Evolutionary conservation across 2,888 invertebrate genomes (phyloP).

Genomic region (Drosophila rubida): DNA sequence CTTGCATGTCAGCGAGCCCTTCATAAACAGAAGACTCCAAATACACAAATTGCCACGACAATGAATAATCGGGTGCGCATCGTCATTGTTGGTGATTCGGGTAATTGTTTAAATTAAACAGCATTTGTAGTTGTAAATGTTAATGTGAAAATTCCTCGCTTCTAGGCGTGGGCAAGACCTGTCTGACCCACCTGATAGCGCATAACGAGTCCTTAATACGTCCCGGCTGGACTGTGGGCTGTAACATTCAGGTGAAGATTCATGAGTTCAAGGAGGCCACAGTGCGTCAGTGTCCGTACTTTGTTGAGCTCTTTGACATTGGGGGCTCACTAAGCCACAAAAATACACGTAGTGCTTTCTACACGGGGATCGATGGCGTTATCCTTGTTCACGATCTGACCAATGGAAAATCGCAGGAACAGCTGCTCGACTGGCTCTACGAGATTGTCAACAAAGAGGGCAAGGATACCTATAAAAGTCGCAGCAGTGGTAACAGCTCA

Average conservation of each 20-base stretch:
- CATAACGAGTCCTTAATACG: constrained; percentile 93
- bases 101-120: constrained; percentile 84
- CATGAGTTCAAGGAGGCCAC: constrained; percentile 98
- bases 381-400: constrained; percentile 98
- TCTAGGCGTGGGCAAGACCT: constrained; percentile 97
- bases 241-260: constrained; percentile 97
- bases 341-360: constrained; percentile 97
- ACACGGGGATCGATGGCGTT: constrained; percentile 97
- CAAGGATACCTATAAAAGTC: constrained; percentile 82
- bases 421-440: constrained; percentile 96
- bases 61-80: constrained; percentile 88
- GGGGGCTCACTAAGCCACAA: constrained; percentile 97
- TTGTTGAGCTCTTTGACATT: constrained; percentile 98
- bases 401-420: constrained; percentile 97
- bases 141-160: background rate
- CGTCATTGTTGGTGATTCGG: constrained; percentile 96
- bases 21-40: background rate
- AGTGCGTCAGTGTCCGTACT: constrained; percentile 94
- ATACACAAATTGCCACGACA: constrained; percentile 24
- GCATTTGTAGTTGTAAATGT: background rate
- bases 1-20: background rate
- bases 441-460: constrained; percentile 93
- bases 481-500: constrained; percentile 17
- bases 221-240: constrained; percentile 98
- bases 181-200: constrained; percentile 95